These are phyloP conservation scores for Myiopsitta monachus DNA, from an alignment of 2,113 vertebrate species.

Conservation along the genomic window DNA sequence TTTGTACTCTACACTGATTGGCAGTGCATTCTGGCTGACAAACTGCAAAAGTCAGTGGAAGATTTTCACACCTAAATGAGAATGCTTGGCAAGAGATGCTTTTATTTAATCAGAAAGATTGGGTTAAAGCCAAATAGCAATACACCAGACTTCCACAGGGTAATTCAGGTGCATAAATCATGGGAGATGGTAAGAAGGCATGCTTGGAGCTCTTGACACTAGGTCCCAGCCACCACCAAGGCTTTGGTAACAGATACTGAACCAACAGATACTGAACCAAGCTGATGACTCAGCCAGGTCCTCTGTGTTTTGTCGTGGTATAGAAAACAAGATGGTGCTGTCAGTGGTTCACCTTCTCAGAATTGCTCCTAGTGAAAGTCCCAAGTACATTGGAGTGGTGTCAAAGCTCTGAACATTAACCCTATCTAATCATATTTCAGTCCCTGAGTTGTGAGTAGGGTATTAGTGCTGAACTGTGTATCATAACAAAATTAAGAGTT, in stretches of 20 bases:
- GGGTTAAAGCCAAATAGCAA: background rate
- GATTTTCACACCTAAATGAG: background rate
- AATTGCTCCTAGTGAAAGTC: background rate
- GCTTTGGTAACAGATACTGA: background rate
- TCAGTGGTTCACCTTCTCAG: background rate
- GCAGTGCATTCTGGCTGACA: background rate
- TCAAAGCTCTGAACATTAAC: background rate
- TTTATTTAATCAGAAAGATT: background rate
- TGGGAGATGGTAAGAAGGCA: background rate
- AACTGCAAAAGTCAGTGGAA: background rate
- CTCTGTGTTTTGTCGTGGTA: background rate
- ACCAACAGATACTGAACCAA: background rate
- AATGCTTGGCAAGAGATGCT: background rate
- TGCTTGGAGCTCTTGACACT: background rate
- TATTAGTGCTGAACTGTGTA: background rate
- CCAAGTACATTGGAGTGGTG: too few species aligned
- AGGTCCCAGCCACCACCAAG: background rate
- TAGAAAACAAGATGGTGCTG: fast-evolving
- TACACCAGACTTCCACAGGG: background rate
- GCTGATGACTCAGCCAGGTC: background rate
- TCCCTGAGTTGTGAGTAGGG: background rate
- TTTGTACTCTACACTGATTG: background rate
- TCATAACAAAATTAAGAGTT: background rate
- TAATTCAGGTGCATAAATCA: background rate
- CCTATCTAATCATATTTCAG: background rate